Evolutionary conservation across 1,140 invertebrate genomes (phyloP).

Genomic region (Diploscapter pachys): DNA sequence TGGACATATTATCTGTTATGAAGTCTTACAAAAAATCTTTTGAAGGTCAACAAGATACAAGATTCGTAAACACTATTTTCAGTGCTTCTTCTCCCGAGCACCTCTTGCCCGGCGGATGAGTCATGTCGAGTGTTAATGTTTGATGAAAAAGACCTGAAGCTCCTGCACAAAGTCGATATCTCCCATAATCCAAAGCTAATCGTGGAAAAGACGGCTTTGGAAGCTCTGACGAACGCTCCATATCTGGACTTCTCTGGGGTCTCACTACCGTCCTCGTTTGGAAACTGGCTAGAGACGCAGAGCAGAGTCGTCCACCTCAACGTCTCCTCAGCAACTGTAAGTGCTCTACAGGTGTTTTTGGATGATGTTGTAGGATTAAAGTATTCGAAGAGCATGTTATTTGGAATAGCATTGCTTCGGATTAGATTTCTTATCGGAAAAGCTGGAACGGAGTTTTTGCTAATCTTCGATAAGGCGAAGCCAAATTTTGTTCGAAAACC

Average conservation of each 20-base stretch:
- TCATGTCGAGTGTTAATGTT: too few species aligned
- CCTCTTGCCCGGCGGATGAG: too few species aligned
- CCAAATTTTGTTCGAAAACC: too few species aligned
- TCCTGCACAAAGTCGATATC: slow-evolving; percentile 16
- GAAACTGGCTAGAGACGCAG: slow-evolving; percentile 20
- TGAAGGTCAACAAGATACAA: too few species aligned
- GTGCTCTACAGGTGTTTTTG: neutral
- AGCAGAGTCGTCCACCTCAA: slow-evolving; percentile 19
- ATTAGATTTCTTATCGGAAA: too few species aligned
- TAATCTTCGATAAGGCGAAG: too few species aligned
- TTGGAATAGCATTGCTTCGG: neutral
- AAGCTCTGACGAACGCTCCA: slow-evolving; percentile 21
- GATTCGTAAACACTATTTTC: too few species aligned
- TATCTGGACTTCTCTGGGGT: slow-evolving; percentile 31
- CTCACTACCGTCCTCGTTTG: slow-evolving; percentile 19
- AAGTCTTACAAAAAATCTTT: too few species aligned
- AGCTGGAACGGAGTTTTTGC: too few species aligned
- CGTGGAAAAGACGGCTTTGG: slow-evolving; percentile 24
- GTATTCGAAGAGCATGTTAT: neutral
- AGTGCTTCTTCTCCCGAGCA: too few species aligned
- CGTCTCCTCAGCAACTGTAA: slow-evolving; percentile 16
- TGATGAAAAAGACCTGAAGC: too few species aligned
- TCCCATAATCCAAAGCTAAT: slow-evolving; percentile 27
- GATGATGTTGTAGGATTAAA: neutral
- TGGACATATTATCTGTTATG: too few species aligned